Evolutionary conservation across 2,797 vertebrate genomes (phyloP), one percentile per base, ranked within the genome.

Genomic region (Xerus rutilus): DNA sequence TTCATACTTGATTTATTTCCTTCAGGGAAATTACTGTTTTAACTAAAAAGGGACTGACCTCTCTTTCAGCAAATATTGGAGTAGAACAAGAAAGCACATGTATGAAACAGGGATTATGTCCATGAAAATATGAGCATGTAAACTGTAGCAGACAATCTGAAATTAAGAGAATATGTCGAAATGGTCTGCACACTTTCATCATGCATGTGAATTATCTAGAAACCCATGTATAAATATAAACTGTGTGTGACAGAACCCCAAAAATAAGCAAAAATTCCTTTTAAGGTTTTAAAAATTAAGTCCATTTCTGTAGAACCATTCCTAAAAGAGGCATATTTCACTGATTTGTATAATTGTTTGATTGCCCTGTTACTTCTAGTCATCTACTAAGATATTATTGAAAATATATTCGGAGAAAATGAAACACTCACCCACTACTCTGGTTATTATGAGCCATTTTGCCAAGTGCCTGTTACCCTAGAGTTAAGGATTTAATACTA

Each of bases 21-120:
- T 97, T 49, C 49, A 57, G 47, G 92, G 82, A 96, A 49, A 57
- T 70, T 4, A n/a, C 64, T 90, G 3, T 49, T 92, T 85, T 45
- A 62, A 30, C 49, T 47, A 49, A 20, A 76, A 32, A 82, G 10
- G 39, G 15, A 39, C 62, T 32, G 2, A 73, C 69, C 73, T 87
- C 70, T 84, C 62, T 52, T 76, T 83, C 14, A 45, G 74, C 23
- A 67, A 65, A 59, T 17, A 13, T 23, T 76, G 72, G 23, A 7
- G 62, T 25, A 59, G 65, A 85, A 52, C 74, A 76, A 39, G 5
- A 72, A 57, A 85, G 72, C 35, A 4, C 8, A 30, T 43, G 25
- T 17, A 0, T 23, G 12, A 45, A 67, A 78, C 15, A 28, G 20
- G 52, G 54, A 52, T 23, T 18, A 32, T 14, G 30, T 91, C 62